Conservation (phyloP, 92 coral and sea anemone species). For the Epizoanthus fatuus region DNA sequence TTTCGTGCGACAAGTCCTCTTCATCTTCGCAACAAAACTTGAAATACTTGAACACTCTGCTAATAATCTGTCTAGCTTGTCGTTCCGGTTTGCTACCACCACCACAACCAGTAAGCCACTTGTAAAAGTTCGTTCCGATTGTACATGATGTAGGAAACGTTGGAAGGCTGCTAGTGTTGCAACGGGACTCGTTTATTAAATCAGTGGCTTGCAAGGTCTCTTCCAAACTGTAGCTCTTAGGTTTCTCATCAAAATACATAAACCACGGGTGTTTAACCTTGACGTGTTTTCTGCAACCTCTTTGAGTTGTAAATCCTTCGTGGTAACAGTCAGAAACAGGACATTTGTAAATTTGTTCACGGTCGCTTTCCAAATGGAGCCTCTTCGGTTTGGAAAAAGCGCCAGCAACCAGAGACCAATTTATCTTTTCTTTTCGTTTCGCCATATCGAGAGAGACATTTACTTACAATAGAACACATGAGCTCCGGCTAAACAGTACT, state of each 20-base stretch:
- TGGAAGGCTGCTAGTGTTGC: background rate
- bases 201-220: background rate
- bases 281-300: slow-evolving; percentile 62
- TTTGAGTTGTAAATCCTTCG: slow-evolving; percentile 51
- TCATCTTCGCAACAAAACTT: slow-evolving; percentile 73
- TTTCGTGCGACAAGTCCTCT: slow-evolving; percentile 23
- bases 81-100: slow-evolving; percentile 42
- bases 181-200: background rate
- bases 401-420: slow-evolving; percentile 40
- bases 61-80: slow-evolving; percentile 37
- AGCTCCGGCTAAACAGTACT: too few relatives aligned
- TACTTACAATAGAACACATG: too few relatives aligned
- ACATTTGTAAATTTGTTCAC: slow-evolving; percentile 37
- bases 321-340: slow-evolving; percentile 44
- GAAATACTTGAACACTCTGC: slow-evolving; percentile 44
- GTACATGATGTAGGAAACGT: slow-evolving; percentile 26
- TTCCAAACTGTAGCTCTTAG: background rate
- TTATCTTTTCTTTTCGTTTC: slow-evolving; percentile 17
- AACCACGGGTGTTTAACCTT: slow-evolving; percentile 53
- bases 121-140: slow-evolving; percentile 30
- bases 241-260: slow-evolving; percentile 47
- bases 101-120: slow-evolving; percentile 63
- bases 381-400: slow-evolving; percentile 63
- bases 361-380: slow-evolving; percentile 51
- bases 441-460: background rate